These are phyloP conservation scores for Lithophane leautieri DNA, from an alignment of 2,888 invertebrate genomes.

Conservation along the genomic window DNA sequence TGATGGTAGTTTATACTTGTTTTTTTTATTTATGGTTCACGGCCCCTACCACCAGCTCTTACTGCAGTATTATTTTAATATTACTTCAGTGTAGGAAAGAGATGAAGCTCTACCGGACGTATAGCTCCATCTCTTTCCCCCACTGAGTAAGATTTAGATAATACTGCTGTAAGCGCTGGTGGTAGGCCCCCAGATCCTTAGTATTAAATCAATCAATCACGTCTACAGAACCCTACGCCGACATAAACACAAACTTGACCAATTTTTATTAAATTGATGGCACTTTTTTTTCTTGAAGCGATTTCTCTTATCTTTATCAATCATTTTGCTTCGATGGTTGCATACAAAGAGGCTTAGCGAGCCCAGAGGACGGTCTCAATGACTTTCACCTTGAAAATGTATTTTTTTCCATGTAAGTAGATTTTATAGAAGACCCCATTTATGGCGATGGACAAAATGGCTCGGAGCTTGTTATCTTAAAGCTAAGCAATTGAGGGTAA, in stretches of 20 bases:
- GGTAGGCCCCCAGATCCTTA: background rate
- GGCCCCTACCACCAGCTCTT: too few species aligned
- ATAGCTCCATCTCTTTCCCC: too few species aligned
- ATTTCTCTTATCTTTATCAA: slow-evolving; percentile 75
- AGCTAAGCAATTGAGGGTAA: slow-evolving; percentile 49
- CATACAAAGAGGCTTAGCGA: slow-evolving; percentile 68
- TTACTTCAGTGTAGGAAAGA: too few species aligned
- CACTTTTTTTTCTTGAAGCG: slow-evolving; percentile 63
- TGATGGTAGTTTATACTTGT: background rate
- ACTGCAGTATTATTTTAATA: too few species aligned
- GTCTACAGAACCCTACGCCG: slow-evolving; percentile 8
- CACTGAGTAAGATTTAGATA: too few species aligned
- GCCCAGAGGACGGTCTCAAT: slow-evolving; percentile 51
- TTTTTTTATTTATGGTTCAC: background rate
- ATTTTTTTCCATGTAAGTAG: slow-evolving; percentile 60
- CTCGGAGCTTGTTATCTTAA: slow-evolving; percentile 53
- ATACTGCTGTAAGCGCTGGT: too few species aligned
- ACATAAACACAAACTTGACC: background rate
- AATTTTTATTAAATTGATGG: slow-evolving; percentile 69
- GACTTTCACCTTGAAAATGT: slow-evolving; percentile 54
- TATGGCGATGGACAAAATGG: slow-evolving; percentile 29
- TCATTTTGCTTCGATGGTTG: slow-evolving; percentile 74
- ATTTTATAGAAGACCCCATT: slow-evolving; percentile 53
- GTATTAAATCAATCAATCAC: slow-evolving; percentile 6
- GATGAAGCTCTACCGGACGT: too few species aligned